Evolutionary conservation across 1,140 invertebrate species (phyloP).

Genomic region (Drosophila persimilis): DNA sequence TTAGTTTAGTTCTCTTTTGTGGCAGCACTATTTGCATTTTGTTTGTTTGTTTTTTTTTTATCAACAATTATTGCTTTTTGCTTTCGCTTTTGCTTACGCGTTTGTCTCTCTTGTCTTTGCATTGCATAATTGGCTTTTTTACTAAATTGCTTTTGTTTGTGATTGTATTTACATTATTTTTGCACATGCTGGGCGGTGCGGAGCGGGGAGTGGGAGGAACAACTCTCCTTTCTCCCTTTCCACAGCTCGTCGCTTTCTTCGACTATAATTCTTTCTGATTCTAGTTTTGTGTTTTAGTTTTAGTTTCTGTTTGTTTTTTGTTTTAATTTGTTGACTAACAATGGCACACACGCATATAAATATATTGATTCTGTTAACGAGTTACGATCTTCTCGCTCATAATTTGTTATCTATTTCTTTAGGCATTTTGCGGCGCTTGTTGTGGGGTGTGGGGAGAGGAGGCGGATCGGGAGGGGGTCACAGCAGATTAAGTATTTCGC

Average conservation of each 20-base stretch:
- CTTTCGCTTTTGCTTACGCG: conserved; percentile 6
- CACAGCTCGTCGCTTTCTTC: background rate
- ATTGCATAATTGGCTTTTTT: conserved; percentile 35
- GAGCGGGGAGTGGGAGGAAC: background rate
- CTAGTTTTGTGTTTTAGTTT: background rate
- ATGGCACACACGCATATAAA: conserved; percentile 67
- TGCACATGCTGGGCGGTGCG: background rate
- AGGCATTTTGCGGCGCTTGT: conserved; percentile 41
- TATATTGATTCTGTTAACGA: conserved; percentile 21
- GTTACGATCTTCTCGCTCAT: conserved; percentile 3
- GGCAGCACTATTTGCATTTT: conserved; percentile 8
- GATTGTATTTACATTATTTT: conserved; percentile 32
- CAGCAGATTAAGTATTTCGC: conserved; percentile 5
- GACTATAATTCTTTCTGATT: no score
- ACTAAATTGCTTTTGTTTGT: conserved; percentile 12
- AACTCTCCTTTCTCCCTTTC: conserved; percentile 9
- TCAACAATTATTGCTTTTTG: conserved; percentile 15
- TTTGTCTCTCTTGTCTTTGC: conserved; percentile 27
- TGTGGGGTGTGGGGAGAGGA: background rate
- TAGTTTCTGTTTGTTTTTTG: conserved; percentile 5
- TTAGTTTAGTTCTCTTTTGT: conserved; percentile 13
- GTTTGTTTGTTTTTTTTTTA: conserved; percentile 11
- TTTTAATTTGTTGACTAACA: conserved; percentile 43
- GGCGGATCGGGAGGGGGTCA: no score
- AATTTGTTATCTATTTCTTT: conserved; percentile 14